Evolutionary conservation across 2,888 invertebrate genomes (phyloP).

Genomic region (Aromia moschata): DNA sequence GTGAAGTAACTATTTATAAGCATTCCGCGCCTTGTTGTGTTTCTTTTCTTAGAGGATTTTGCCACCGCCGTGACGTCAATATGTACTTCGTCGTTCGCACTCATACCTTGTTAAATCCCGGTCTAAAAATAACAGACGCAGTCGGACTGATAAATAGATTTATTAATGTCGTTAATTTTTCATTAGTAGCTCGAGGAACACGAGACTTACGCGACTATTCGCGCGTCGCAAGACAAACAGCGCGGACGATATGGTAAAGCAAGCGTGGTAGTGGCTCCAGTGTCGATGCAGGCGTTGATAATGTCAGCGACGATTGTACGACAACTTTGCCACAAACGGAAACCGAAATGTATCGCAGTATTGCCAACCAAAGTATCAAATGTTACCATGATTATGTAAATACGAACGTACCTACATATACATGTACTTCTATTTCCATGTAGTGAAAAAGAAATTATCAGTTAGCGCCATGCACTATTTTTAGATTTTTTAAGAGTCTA

Average conservation of each 20-base stretch:
- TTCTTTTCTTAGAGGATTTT: not conserved
- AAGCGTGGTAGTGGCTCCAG: constrained; percentile 35
- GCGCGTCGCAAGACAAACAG: constrained; percentile 29
- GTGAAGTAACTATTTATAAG: no score
- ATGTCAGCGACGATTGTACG: constrained; percentile 29
- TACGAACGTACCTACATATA: no score
- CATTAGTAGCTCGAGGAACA: constrained; percentile 1
- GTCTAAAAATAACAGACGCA: constrained; percentile 14
- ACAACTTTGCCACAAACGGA: constrained; percentile 9
- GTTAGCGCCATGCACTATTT: no score
- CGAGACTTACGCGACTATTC: not conserved
- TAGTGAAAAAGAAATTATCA: no score
- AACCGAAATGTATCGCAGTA: constrained; percentile 14
- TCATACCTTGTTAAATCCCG: constrained; percentile 6
- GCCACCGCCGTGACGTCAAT: constrained; percentile 15
- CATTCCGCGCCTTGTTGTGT: constrained; percentile 10
- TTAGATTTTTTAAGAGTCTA: no score
- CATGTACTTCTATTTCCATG: no score
- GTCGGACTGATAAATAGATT: not conserved
- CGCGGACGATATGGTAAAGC: constrained; percentile 34
- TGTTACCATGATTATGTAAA: no score
- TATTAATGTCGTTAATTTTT: constrained; percentile 17
- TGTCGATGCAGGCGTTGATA: constrained; percentile 32
- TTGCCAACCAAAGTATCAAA: no score
- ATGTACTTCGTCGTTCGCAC: not conserved